A percentile compares a stretch with the other conserved stretches of the same genome.
Conservation (phyloP, 1,140 invertebrate species). For the Drosophila cardini region DNA sequence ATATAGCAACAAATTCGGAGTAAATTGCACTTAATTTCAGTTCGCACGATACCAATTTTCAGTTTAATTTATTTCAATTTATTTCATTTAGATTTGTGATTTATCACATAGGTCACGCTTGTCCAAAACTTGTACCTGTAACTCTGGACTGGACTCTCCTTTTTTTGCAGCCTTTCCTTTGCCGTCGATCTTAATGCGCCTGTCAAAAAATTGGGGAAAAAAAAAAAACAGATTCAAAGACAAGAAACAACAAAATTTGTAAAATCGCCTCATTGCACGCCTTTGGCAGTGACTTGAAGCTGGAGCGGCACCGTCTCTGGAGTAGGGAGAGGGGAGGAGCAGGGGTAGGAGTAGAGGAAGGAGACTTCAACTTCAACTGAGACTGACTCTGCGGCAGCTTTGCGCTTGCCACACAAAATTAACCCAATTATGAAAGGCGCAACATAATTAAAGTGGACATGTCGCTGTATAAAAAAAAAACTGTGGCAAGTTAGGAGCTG, state of each 20-base stretch:
- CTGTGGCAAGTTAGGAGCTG: not conserved
- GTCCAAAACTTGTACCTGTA: conserved; percentile 42
- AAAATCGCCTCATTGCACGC: conserved; percentile 11
- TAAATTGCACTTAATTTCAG: conserved; percentile 9
- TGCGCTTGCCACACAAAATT: conserved; percentile 70
- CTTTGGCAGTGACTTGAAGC: conserved; percentile 11
- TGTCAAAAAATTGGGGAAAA: conserved; percentile 44
- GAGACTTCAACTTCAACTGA: not conserved
- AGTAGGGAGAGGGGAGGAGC: not conserved
- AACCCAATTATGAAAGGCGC: conserved; percentile 79
- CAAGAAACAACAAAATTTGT: conserved; percentile 25
- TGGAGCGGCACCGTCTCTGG: not conserved
- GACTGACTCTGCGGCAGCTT: conserved; percentile 24
- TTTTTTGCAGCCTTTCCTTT: conserved; percentile 22
- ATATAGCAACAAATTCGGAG: not conserved
- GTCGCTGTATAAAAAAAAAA: conserved; percentile 9
- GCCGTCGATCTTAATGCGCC: conserved; percentile 54
- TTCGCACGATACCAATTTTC: not conserved
- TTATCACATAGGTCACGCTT: conserved; percentile 64
- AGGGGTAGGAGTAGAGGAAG: too few relatives aligned
- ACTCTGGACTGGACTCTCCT: not conserved
- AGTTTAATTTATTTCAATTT: conserved; percentile 29
- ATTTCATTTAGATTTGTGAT: conserved; percentile 36
- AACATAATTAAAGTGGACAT: conserved; percentile 77
- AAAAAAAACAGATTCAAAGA: conserved; percentile 47